Evolutionary conservation across 2,113 vertebrate genomes (phyloP).

Genomic region (Perca fluviatilis): DNA sequence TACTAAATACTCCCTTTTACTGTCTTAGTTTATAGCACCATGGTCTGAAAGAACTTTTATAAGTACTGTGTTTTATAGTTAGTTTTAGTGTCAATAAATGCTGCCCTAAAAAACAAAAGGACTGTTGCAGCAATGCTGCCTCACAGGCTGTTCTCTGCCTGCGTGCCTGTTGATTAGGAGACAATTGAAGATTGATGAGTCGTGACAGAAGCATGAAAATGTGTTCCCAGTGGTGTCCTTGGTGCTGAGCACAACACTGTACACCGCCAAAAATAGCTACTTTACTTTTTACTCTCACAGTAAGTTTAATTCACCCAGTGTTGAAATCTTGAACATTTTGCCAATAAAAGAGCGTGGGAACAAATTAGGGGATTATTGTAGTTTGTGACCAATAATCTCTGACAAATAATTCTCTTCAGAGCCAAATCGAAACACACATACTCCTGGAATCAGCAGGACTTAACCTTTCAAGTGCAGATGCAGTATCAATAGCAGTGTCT

Average conservation of each 20-base stretch:
- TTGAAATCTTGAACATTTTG: background rate
- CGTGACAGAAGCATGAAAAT: constrained; percentile 24
- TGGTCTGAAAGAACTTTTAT: background rate
- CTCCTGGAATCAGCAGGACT: background rate
- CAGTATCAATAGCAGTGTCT: background rate
- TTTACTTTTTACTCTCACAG: constrained; percentile 5
- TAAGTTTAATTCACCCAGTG: background rate
- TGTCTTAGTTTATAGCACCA: constrained; percentile 1
- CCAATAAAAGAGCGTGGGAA: background rate
- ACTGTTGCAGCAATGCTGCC: background rate
- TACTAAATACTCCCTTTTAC: constrained; percentile 17
- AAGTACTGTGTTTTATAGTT: constrained; percentile 20
- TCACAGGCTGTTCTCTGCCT: constrained; percentile 5
- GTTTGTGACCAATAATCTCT: background rate
- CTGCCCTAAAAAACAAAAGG: background rate
- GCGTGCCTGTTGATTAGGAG: background rate
- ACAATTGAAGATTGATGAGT: constrained; percentile 44
- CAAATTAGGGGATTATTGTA: background rate
- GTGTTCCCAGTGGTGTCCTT: constrained; percentile 21
- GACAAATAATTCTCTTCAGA: too few relatives aligned
- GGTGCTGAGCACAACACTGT: constrained; percentile 23
- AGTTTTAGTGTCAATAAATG: constrained; percentile 27
- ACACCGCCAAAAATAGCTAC: background rate
- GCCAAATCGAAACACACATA: background rate
- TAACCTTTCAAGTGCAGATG: background rate